Base-by-base conservation (phyloP, 2,888 invertebrate species). In the Drosophila diplacantha region DNA sequence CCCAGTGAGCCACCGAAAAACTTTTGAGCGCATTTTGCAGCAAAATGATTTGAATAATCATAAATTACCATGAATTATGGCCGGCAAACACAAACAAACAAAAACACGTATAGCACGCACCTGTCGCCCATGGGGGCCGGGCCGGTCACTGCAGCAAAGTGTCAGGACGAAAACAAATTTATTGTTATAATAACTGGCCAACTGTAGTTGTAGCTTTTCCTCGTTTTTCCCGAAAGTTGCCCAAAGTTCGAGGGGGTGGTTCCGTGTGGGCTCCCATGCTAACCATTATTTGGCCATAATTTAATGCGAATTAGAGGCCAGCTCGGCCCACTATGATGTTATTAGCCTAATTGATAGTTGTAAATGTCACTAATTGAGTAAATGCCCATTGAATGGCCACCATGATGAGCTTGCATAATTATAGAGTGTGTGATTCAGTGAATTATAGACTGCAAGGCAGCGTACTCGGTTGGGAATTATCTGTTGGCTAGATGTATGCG, bases 61-160 rank as follows among this genome's bases (percentile, higher is more conserved):
- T 84, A 82, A 84, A 84, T 81, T 72, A 84, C 56, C 67, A 62
- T 77, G 75, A 82, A 70, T 71, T 79, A 79, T 81, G 70, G 65
- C 59, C 55, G 73, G 55, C 52, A 53, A 24, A 47, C 43, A 52
- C 43, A 55, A 22, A 22, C 22, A 58, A 60, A 37, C 24, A 59
- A 38, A 60, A 20, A 41, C 38, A 20, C 22, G 22, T 20, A 47
- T 50, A 46, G 57, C 64, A 64, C 55, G 55, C 51, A 58, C 60
- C 71, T 65, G 65, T 38, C 58, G 47, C 47, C 51, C 29, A 8
- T 32, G 24, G 46, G 44, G 60, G 49, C 12, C 26, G 7, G 16
- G 41, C 35, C 44, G 59, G 60, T 32, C 35, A 35, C 37, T 58
- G 61, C 47, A 53, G 49, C 41, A 52, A 55, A 60, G 49, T 64